A percentile compares a stretch with the other conserved stretches of the same genome.
Conservation (phyloP, 2,797 vertebrate species). For the Bovichtus diacanthus region DNA sequence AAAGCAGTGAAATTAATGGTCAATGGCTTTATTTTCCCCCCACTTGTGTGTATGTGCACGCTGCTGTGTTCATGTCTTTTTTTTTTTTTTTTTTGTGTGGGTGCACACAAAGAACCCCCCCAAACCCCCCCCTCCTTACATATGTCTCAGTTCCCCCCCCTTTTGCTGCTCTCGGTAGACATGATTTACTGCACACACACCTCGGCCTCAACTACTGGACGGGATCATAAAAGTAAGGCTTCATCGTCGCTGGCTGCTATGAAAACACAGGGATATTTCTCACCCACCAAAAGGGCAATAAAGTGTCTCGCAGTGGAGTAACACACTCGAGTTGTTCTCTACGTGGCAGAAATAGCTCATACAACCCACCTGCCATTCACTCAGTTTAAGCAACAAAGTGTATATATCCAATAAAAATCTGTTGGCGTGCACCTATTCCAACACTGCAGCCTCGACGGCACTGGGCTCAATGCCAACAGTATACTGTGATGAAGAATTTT, state of each 20-base stretch:
- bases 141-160: slow-evolving; percentile 35
- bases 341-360: slow-evolving; percentile 37
- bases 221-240: slow-evolving; percentile 73
- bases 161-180: slow-evolving; percentile 51
- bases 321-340: slow-evolving; percentile 58
- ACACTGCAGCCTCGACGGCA: slow-evolving; percentile 21
- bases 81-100: no score
- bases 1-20: slow-evolving; percentile 73
- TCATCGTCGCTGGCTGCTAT: slow-evolving; percentile 51
- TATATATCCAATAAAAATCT: slow-evolving; percentile 29
- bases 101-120: slow-evolving; percentile 15
- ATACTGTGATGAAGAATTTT: slow-evolving; percentile 30
- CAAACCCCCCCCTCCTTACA: slow-evolving; percentile 21
- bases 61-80: slow-evolving; percentile 5
- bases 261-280: slow-evolving; percentile 73
- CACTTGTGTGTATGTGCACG: not conserved
- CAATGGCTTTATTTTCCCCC: slow-evolving; percentile 52
- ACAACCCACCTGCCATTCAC: slow-evolving; percentile 49
- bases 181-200: slow-evolving; percentile 67
- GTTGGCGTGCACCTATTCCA: slow-evolving; percentile 40
- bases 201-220: slow-evolving; percentile 50
- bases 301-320: slow-evolving; percentile 59
- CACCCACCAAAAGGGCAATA: slow-evolving; percentile 72
- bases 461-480: slow-evolving; percentile 51
- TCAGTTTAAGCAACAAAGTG: slow-evolving; percentile 36